Evolutionary conservation across 2,888 invertebrate species (phyloP).

Genomic region (Nectonema munidae): DNA sequence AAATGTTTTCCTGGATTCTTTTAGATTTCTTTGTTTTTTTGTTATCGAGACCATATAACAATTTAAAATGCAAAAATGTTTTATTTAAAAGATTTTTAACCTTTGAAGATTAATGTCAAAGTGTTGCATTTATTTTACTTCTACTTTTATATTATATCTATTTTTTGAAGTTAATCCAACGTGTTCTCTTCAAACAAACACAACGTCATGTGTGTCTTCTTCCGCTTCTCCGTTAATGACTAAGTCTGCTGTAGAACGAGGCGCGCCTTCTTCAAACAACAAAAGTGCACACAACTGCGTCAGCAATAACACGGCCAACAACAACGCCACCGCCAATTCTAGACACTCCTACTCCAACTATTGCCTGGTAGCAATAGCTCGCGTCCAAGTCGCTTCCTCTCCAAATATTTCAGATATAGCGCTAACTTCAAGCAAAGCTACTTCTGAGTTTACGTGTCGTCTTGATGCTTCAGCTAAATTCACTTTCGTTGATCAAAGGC

Average conservation of each 20-base stretch:
- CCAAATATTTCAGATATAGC: constrained; percentile 61
- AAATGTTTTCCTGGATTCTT: too few relatives aligned
- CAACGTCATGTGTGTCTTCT: too few relatives aligned
- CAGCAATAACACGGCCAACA: background rate
- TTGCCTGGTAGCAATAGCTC: constrained; percentile 84
- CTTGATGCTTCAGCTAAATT: constrained; percentile 87
- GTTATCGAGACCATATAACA: too few relatives aligned
- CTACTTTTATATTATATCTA: too few relatives aligned
- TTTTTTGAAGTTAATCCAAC: too few relatives aligned
- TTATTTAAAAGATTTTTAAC: too few relatives aligned
- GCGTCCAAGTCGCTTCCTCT: constrained; percentile 75
- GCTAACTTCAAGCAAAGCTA: constrained; percentile 30
- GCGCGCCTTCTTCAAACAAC: background rate
- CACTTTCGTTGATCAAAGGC: constrained; percentile 75
- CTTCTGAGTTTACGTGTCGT: constrained; percentile 64
- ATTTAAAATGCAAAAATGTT: too few relatives aligned
- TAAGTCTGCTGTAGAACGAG: background rate
- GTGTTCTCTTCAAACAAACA: too few relatives aligned
- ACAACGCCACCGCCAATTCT: constrained; percentile 29
- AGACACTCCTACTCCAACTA: constrained; percentile 34
- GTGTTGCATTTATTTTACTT: too few relatives aligned
- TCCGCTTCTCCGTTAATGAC: too few relatives aligned
- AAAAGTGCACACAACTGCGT: background rate
- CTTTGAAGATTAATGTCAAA: too few relatives aligned
- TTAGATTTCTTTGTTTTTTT: too few relatives aligned